Evolutionary conservation across 2,888 invertebrate genomes (phyloP).

Genomic region (Taenaris catops): DNA sequence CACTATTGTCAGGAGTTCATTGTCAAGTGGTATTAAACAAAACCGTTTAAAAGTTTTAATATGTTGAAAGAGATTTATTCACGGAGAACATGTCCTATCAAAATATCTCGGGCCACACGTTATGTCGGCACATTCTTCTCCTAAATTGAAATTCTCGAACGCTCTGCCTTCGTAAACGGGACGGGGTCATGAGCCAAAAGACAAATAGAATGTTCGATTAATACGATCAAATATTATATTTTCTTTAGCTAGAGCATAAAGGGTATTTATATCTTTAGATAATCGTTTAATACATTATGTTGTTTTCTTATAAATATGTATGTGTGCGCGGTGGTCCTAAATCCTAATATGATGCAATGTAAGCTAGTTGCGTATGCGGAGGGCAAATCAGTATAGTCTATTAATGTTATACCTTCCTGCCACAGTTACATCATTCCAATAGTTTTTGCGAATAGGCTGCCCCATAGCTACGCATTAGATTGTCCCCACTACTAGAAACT

Average conservation of each 20-base stretch:
- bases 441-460: no score
- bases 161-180: slow-evolving; percentile 64
- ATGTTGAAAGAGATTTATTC: slow-evolving; percentile 77
- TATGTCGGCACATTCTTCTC: slow-evolving; percentile 81
- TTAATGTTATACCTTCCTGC: no score
- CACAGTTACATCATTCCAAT: no score
- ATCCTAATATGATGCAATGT: no score
- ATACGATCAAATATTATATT: slow-evolving; percentile 65
- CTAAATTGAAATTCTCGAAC: slow-evolving; percentile 81
- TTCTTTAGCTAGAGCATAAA: slow-evolving; percentile 27
- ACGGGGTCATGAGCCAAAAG: slow-evolving; percentile 71
- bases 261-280: background rate
- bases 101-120: slow-evolving; percentile 79
- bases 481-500: no score
- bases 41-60: slow-evolving; percentile 71
- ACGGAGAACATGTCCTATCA: slow-evolving; percentile 78
- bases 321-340: no score
- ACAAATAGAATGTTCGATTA: slow-evolving; percentile 78
- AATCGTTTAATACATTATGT: no score
- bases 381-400: no score
- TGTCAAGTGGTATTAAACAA: slow-evolving; percentile 46
- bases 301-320: background rate
- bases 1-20: slow-evolving; percentile 9
- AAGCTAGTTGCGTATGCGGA: no score
- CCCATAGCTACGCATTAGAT: no score